Conservation (phyloP, 92 coral and sea anemone genomes). For the Porites lobata region DNA sequence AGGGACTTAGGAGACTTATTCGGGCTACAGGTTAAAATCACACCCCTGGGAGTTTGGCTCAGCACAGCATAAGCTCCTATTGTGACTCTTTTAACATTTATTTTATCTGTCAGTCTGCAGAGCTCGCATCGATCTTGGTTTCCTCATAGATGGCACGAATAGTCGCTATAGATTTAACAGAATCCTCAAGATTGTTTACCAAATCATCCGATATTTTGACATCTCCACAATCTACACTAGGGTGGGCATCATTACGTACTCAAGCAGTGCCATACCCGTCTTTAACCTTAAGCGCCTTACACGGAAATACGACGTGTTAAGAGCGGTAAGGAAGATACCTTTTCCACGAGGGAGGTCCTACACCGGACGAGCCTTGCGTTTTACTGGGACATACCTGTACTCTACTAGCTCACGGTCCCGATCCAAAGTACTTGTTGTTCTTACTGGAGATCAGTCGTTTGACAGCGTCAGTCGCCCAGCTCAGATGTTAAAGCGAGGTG, state of each 20-base stretch:
- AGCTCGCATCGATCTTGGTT: conserved; percentile 76
- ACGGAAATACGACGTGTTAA: conserved; percentile 29
- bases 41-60: too few species aligned
- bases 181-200: conserved; percentile 60
- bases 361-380: conserved; percentile 70
- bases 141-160: conserved; percentile 69
- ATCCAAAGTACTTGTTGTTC: conserved; percentile 70
- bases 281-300: conserved; percentile 55
- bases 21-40: too few species aligned
- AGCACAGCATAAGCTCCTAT: too few species aligned
- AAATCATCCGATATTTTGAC: conserved; percentile 64
- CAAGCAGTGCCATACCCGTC: conserved; percentile 48
- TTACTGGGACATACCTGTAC: conserved; percentile 53
- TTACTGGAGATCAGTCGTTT: conserved; percentile 75
- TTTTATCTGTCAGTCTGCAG: conserved; percentile 63
- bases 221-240: conserved; percentile 62
- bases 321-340: conserved; percentile 46
- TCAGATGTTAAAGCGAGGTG: conserved; percentile 67
- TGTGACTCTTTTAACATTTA: background rate
- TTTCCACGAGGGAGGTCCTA: conserved; percentile 64
- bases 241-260: conserved; percentile 70
- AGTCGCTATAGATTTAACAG: conserved; percentile 36
- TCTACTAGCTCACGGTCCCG: conserved; percentile 52
- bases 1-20: too few species aligned
- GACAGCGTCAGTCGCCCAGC: conserved; percentile 79